Conservation (phyloP, 2,888 invertebrate genomes). For the Lasius fuliginosus region DNA sequence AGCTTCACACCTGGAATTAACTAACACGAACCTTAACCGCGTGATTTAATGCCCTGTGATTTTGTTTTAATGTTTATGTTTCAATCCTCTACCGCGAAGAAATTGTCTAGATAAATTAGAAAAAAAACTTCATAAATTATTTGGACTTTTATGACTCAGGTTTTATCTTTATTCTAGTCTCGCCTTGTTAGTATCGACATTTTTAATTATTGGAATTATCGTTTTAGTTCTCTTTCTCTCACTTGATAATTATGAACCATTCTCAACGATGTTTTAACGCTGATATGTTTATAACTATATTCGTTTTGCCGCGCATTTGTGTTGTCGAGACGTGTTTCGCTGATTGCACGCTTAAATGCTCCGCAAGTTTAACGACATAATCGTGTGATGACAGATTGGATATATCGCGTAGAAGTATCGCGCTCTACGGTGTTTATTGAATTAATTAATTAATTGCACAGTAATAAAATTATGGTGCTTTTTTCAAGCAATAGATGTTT, state of each 20-base stretch:
- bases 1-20: constrained; percentile 58
- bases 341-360: constrained; percentile 77
- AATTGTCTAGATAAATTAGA: background rate
- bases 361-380: constrained; percentile 76
- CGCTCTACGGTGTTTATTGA: background rate
- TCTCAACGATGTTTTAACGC: constrained; percentile 33
- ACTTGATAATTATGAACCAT: constrained; percentile 49
- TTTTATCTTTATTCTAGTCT: constrained; percentile 11
- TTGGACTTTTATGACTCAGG: constrained; percentile 50
- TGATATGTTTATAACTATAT: constrained; percentile 62
- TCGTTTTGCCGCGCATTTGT: constrained; percentile 46
- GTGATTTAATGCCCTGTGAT: constrained; percentile 58
- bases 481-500: background rate
- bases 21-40: constrained; percentile 24
- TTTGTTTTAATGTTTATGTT: constrained; percentile 69
- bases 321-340: constrained; percentile 67
- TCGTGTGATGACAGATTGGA: constrained; percentile 77
- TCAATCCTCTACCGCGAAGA: constrained; percentile 62
- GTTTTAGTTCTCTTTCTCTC: background rate
- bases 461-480: background rate
- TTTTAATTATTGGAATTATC: constrained; percentile 36
- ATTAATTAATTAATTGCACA: constrained; percentile 22
- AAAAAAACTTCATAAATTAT: constrained; percentile 21
- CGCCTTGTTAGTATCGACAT: background rate
- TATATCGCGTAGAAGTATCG: constrained; percentile 61